These are phyloP conservation scores for Nephila pilipes DNA, from an alignment of 1,140 invertebrate species.

Conservation along the genomic window DNA sequence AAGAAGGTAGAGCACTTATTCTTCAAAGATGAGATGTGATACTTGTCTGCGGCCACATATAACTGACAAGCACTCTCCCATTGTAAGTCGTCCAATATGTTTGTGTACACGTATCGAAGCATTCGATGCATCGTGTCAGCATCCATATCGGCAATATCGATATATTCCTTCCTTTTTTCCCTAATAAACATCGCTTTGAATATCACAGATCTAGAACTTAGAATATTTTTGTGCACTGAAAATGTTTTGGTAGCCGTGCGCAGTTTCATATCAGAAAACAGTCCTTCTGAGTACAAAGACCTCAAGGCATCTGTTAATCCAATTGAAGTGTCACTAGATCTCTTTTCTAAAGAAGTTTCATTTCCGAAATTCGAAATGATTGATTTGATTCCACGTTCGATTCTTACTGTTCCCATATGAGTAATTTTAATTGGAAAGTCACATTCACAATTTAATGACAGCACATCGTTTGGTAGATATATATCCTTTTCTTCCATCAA, in stretches of 20 bases:
- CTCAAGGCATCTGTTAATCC: background rate
- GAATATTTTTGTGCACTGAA: constrained; percentile 77
- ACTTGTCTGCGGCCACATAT: background rate
- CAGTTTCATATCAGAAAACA: constrained; percentile 79
- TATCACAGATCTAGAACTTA: background rate
- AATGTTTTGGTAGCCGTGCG: constrained; percentile 78
- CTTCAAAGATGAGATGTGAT: background rate
- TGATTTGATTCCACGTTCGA: background rate
- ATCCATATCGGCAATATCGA: background rate
- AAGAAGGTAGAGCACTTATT: background rate
- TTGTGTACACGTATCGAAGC: background rate
- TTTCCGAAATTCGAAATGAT: background rate
- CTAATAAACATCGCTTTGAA: constrained; percentile 73
- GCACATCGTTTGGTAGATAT: background rate
- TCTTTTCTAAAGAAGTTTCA: background rate
- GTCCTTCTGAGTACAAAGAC: background rate
- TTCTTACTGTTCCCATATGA: background rate
- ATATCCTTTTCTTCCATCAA: background rate
- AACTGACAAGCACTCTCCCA: background rate
- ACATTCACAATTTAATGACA: background rate
- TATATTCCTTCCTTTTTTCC: background rate
- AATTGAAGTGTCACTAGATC: background rate
- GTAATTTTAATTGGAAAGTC: background rate
- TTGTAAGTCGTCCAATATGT: background rate
- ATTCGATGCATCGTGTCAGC: background rate